Evolutionary conservation across 2,888 invertebrate species (phyloP).

Genomic region (Archaeoteleia sp.): DNA sequence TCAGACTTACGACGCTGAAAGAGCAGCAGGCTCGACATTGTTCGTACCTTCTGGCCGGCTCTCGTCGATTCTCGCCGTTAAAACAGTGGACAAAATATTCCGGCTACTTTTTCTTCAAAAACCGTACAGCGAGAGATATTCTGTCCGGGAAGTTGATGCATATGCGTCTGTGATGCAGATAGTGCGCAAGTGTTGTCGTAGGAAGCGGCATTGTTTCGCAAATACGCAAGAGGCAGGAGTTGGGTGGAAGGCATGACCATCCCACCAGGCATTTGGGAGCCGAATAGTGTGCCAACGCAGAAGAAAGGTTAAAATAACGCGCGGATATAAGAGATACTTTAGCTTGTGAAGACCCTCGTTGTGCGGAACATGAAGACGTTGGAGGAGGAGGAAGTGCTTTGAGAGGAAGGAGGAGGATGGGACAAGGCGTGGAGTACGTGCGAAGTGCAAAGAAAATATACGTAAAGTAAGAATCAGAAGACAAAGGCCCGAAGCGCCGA

Average conservation of each 20-base stretch:
- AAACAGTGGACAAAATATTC: slow-evolving; percentile 9
- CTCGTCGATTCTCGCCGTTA: slow-evolving; percentile 14
- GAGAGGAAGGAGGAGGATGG: slow-evolving; percentile 35
- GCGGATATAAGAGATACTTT: slow-evolving; percentile 5
- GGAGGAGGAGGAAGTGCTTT: slow-evolving; percentile 16
- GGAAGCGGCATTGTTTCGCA: slow-evolving; percentile 25
- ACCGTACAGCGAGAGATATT: background rate
- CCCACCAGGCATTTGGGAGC: background rate
- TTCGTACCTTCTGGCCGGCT: background rate
- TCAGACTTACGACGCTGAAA: too few species aligned
- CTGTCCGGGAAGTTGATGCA: slow-evolving; percentile 23
- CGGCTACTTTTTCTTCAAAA: background rate
- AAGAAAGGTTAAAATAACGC: slow-evolving; percentile 14
- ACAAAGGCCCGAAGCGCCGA: slow-evolving; percentile 20
- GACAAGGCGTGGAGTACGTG: slow-evolving; percentile 4
- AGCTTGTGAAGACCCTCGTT: background rate
- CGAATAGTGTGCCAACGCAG: slow-evolving; percentile 5
- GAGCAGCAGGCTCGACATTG: too few species aligned
- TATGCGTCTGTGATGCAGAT: slow-evolving; percentile 29
- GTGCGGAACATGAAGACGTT: slow-evolving; percentile 5
- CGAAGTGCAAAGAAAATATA: background rate
- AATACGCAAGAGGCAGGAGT: background rate
- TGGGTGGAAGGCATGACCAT: slow-evolving; percentile 25
- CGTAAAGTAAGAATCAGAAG: slow-evolving; percentile 3
- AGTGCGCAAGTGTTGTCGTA: slow-evolving; percentile 41